These are phyloP conservation scores for Plecotus auritus DNA, from an alignment of 2,113 vertebrate genomes.

Conservation along the genomic window DNA sequence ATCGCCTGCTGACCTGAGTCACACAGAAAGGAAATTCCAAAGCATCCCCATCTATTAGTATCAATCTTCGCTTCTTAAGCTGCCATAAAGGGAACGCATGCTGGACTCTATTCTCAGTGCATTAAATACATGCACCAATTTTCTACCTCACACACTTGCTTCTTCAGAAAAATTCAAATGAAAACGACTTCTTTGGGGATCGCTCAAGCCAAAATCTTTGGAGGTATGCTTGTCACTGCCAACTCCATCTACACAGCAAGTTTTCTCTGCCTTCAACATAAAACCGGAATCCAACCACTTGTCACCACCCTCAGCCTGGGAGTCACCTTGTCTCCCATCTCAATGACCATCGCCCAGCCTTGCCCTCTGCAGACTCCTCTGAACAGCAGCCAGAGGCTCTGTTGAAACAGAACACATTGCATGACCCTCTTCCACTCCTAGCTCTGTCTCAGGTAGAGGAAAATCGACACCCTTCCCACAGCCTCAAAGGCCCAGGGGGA, in stretches of 20 bases:
- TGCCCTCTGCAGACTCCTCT: background rate
- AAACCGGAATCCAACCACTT: background rate
- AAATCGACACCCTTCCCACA: fast-evolving
- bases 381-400: background rate
- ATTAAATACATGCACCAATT: background rate
- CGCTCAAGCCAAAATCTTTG: background rate
- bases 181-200: background rate
- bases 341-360: background rate
- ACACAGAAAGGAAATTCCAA: slow-evolving; percentile 36
- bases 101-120: background rate
- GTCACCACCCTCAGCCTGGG: no score
- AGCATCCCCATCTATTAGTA: background rate
- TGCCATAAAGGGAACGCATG: background rate
- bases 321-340: background rate
- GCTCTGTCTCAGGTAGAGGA: fast-evolving
- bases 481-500: fast-evolving
- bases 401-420: background rate
- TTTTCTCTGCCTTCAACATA: background rate
- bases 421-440: no score
- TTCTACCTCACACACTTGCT: background rate
- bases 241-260: background rate
- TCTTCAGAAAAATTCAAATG: background rate
- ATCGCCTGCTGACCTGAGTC: background rate
- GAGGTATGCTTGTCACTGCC: background rate
- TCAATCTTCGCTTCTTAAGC: background rate